Base-by-base conservation (phyloP, 2,888 invertebrate genomes). In the Amiota mariae region DNA sequence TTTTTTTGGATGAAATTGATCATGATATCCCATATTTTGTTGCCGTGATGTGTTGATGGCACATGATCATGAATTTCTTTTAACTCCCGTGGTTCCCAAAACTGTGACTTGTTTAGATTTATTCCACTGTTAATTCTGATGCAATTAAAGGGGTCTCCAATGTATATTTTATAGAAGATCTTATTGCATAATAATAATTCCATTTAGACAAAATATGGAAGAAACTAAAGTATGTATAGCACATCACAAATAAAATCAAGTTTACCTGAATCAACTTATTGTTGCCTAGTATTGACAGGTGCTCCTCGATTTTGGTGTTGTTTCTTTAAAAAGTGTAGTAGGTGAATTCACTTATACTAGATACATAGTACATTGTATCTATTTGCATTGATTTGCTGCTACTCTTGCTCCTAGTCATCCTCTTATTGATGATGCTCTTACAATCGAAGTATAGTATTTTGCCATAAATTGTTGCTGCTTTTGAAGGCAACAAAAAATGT, bases 401-500 rank as follows among this genome's bases (percentile, higher is more conserved):
- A 36, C 3, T 36, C 36, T 36, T 36, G 36, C 36, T 36, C 6
- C 36, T 36, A 6, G 36, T 36, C 6, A 2, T 36, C 36, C 36
- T 36, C 36, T 6, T 36, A 36, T 2, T 36, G 36, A 36, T 36
- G 36, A 36, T 36, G 36, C 36, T 36, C 36, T 36, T 36, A 36
- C 36, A 36, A 36, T 36, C 0, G 36, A 6, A 6, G 36, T 36
- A 36, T 36, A n/a, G n/a, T n/a, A 36, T 36, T 54, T 54, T 11
- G 54, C 54, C 54, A 13, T 15, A 54, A 54, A 15, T 54, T 15
- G 8, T 54, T 8, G 13, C n/a, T 15, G 54, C 36, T 15, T 54
- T 85, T 82, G 85, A 85, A 86, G 77, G 77, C 78, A 67, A 51
- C 80, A 64, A n/a, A 57, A 76, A 82, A 86, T 85, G 85, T 86